A percentile compares a stretch with the other conserved stretches of the same genome.
Evolutionary conservation across 2,113 vertebrate species (phyloP).

Genomic region (Aythya baeri): DNA sequence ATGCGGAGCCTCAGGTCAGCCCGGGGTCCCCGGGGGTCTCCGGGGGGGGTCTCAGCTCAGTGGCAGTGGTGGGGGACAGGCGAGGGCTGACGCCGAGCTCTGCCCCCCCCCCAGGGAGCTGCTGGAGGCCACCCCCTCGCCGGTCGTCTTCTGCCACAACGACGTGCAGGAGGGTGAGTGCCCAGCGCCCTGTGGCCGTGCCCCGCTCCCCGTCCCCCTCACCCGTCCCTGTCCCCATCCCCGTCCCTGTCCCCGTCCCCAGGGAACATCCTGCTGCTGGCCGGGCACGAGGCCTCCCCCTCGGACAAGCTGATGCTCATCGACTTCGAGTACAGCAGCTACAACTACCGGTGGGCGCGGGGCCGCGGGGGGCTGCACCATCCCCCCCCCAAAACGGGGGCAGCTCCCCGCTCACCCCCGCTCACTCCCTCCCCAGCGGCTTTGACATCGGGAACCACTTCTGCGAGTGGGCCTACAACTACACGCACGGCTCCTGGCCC

Average conservation of each 20-base stretch:
- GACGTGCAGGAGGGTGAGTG: conserved; percentile 93
- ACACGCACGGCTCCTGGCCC: conserved; percentile 86
- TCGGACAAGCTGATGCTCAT: conserved; percentile 89
- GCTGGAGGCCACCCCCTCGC: conserved; percentile 85
- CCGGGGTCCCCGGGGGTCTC: no score
- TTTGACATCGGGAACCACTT: conserved; percentile 96
- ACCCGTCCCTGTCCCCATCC: conserved; percentile 17
- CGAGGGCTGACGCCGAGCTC: neutral
- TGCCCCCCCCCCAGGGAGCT: conserved; percentile 73
- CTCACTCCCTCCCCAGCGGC: conserved; percentile 76
- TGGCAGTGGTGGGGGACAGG: neutral
- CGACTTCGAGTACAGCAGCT: conserved; percentile 98
- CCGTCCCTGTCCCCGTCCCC: neutral
- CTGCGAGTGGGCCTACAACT: conserved; percentile 94
- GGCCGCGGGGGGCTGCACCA: neutral
- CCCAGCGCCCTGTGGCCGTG: no score
- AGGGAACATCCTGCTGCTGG: conserved; percentile 91
- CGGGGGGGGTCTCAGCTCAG: no score
- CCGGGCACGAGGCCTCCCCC: conserved; percentile 44
- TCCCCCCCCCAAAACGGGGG: accelerated
- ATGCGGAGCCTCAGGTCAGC: conserved; percentile 86
- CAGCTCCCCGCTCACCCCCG: neutral
- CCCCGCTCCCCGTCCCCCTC: no score
- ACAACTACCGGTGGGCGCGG: conserved; percentile 85
- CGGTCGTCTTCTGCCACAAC: conserved; percentile 96